Conservation (phyloP, 2,797 vertebrate genomes). For the Anas bernieri region DNA sequence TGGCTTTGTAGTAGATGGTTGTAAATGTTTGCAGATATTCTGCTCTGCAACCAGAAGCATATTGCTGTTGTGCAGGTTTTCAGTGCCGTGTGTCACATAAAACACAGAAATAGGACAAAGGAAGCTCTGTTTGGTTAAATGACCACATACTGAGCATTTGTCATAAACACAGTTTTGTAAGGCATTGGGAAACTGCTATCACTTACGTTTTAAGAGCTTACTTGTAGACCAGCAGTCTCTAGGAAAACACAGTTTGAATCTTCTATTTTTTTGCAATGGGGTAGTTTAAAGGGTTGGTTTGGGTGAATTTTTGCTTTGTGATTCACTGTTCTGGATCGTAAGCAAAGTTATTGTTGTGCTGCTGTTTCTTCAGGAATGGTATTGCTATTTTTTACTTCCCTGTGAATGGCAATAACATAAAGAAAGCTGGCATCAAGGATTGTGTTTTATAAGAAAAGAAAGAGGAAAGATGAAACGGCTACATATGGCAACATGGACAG, state of each 20-base stretch:
- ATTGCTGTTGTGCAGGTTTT: background rate
- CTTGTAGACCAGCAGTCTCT: background rate
- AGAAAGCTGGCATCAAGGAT: conserved; percentile 40
- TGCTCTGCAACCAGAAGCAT: background rate
- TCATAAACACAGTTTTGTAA: background rate
- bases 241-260: background rate
- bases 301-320: conserved; percentile 2
- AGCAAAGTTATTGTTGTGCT: conserved; percentile 26
- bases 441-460: conserved; percentile 43
- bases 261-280: background rate
- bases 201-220: background rate
- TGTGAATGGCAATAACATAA: conserved; percentile 53
- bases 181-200: background rate
- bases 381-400: conserved; percentile 32
- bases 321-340: background rate
- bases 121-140: background rate
- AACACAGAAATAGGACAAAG: background rate
- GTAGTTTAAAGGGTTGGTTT: background rate
- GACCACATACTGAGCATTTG: background rate
- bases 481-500: conserved; percentile 67
- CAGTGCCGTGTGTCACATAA: background rate
- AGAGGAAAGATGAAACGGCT: conserved; percentile 33
- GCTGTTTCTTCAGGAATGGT: conserved; percentile 2
- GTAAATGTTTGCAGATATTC: background rate
- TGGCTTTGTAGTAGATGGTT: background rate